Conservation (phyloP, 2,888 invertebrate species). For the Mamestra brassicae region DNA sequence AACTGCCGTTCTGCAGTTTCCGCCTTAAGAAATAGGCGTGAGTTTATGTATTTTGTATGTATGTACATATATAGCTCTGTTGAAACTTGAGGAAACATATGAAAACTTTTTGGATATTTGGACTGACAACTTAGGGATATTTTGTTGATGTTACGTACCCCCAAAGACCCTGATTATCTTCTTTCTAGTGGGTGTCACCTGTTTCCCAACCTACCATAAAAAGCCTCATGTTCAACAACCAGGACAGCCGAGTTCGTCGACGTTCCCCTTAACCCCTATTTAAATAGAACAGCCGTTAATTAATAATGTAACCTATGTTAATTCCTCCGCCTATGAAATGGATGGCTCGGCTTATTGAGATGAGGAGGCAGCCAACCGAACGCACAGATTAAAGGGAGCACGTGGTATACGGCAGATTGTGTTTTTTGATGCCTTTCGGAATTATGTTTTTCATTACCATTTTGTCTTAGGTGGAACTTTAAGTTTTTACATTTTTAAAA, state of each 20-base stretch:
- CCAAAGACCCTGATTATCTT: too few relatives aligned
- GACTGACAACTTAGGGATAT: too few relatives aligned
- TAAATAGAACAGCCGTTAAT: slow-evolving; percentile 54
- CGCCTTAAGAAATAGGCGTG: too few relatives aligned
- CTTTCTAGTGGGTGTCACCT: not conserved
- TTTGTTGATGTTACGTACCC: too few relatives aligned
- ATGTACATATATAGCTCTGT: too few relatives aligned
- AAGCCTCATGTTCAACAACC: slow-evolving; percentile 5
- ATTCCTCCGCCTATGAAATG: slow-evolving; percentile 45
- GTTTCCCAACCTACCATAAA: not conserved
- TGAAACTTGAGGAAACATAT: too few relatives aligned
- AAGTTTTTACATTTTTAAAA: not conserved
- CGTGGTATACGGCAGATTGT: slow-evolving; percentile 13
- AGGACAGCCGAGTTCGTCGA: not conserved
- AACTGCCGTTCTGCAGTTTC: too few relatives aligned
- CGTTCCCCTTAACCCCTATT: slow-evolving; percentile 4
- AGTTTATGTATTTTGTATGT: too few relatives aligned
- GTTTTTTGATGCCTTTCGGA: slow-evolving; percentile 22
- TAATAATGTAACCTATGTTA: slow-evolving; percentile 61
- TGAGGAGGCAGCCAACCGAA: slow-evolving; percentile 43
- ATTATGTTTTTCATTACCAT: slow-evolving; percentile 15
- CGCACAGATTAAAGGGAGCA: slow-evolving; percentile 24
- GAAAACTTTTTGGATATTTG: too few relatives aligned
- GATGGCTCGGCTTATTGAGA: slow-evolving; percentile 56
- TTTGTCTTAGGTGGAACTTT: not conserved